Base-by-base conservation (phyloP, 2,888 invertebrate genomes). In the Alloscopus bannaensis region DNA sequence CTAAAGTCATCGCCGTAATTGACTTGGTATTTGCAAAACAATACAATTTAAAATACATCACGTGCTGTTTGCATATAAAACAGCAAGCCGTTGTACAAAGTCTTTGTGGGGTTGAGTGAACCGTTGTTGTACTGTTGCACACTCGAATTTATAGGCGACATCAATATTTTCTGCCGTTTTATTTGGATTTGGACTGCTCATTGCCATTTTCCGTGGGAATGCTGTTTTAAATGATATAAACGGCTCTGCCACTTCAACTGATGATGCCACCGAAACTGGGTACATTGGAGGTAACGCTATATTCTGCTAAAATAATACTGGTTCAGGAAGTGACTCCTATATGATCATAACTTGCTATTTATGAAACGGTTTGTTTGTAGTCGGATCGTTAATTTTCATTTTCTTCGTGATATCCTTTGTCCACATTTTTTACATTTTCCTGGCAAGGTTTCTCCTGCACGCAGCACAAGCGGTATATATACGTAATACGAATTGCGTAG, bases 1-100 rank as follows among this genome's bases (percentile, higher is more conserved):
- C 69, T 13, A 82, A 81, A 66, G 50, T 78, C n/a, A 77, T 84
- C 18, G 84, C 83, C 11, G 65, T 81, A 11, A 80, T 84, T 66
- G 84, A 83, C 47, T 65, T 84, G 64, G 82, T 84, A 68, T 66
- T 64, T n/a, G n/a, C 4, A n/a, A n/a, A n/a, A 42, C 13, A 42
- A 42, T 36, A 13, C 36, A 36, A 36, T 36, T 36, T 36, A 8
- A 13, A 6, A 36, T 36, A 13, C 36, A 36, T 8, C 13, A 36
- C 36, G 24, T n/a, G n/a, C n/a, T n/a, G n/a, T n/a, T n/a, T n/a
- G n/a, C n/a, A n/a, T n/a, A n/a, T n/a, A n/a, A n/a, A n/a, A n/a
- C n/a, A n/a, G n/a, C n/a, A n/a, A n/a, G n/a, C n/a, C n/a, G n/a
- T n/a, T n/a, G n/a, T n/a, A n/a, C n/a, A n/a, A n/a, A n/a, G n/a